Base-by-base conservation (phyloP, 2,888 invertebrate genomes). In the Ellobium chinense region DNA sequence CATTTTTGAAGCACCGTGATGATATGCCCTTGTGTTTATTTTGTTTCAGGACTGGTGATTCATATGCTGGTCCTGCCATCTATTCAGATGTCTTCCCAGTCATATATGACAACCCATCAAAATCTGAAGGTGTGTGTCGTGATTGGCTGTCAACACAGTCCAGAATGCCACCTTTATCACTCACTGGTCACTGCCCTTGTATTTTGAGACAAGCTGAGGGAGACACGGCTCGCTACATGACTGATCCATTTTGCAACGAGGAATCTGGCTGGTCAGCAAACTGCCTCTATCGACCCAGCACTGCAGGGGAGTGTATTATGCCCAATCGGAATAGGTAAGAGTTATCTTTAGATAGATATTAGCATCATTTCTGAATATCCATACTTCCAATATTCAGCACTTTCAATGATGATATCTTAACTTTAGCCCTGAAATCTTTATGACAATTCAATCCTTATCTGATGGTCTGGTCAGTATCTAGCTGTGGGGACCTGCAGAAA, bases 41-140 rank as follows among this genome's bases (percentile, higher is more conserved):
- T 18, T 46, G 18, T 46, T 46, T 12, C 46, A 46, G 46, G 7
- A 12, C 46, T 46, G 46, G n/a, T n/a, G n/a, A n/a, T n/a, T n/a
- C 46, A 46, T 7, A 58, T 12, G 18, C 66, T 66, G 85, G 85
- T 3, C 80, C 81, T 36, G 85, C 88, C 54, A 85, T 89, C 36
- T 90, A 89, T 88, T 90, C 90, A 12, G 90, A 90, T 74, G 87
- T 89, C 21, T 90, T 90, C 82, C 88, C 90, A 0, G 87, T 89
- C 2, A 83, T 86, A 58, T 85, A 87, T 85, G 72, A 72, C 21
- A 58, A 66, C 2, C 21, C 62, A 9, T 36, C 54, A 4, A 27
- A 82, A 7, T 88, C 89, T 2, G 82, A 84, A 36, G 36, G 66
- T 12, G 84, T 87, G 86, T 90, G 90, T 82, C 72, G 82, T 56